These are phyloP conservation scores for Amiota minor DNA, from an alignment of 2,888 invertebrate genomes.

Conservation along the genomic window DNA sequence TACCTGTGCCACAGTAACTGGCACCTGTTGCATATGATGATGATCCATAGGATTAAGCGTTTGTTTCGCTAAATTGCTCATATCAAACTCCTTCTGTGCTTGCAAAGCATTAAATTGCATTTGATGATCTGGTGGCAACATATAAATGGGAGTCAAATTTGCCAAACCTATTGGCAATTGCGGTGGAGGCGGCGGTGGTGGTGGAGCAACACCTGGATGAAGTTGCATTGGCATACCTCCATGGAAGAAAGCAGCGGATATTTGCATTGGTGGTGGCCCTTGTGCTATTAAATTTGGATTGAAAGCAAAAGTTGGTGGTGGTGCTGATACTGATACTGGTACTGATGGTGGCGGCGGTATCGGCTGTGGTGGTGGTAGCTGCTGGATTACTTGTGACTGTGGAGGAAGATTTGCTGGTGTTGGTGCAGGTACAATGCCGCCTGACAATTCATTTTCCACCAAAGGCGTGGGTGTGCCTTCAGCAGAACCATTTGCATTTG, in stretches of 20 bases:
- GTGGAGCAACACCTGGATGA: constrained; percentile 64
- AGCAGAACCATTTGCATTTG: background rate
- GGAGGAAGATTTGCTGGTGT: constrained; percentile 37
- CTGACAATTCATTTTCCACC: background rate
- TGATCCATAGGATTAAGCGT: constrained; percentile 76
- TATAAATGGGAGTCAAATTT: constrained; percentile 70
- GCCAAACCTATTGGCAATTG: constrained; percentile 62
- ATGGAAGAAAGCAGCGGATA: constrained; percentile 56
- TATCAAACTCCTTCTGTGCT: constrained; percentile 76
- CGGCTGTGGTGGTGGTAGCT: constrained; percentile 32
- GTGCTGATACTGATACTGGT: constrained; percentile 35
- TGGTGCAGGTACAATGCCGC: constrained; percentile 15
- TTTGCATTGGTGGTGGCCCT: constrained; percentile 63
- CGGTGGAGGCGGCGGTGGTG: constrained; percentile 67
- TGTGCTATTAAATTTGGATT: constrained; percentile 55
- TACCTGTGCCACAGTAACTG: constrained; percentile 44
- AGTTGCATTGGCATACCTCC: constrained; percentile 68
- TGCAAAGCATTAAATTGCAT: constrained; percentile 78
- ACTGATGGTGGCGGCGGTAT: constrained; percentile 49
- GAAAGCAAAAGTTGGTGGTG: constrained; percentile 55
- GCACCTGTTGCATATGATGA: constrained; percentile 76
- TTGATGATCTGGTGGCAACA: constrained; percentile 75
- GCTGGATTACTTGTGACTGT: constrained; percentile 29
- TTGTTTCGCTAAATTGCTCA: too few relatives aligned
- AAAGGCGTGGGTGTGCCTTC: constrained; percentile 11